These are phyloP conservation scores for Thymallus thymallus DNA, from an alignment of 2,113 vertebrate species.

Conservation along the genomic window DNA sequence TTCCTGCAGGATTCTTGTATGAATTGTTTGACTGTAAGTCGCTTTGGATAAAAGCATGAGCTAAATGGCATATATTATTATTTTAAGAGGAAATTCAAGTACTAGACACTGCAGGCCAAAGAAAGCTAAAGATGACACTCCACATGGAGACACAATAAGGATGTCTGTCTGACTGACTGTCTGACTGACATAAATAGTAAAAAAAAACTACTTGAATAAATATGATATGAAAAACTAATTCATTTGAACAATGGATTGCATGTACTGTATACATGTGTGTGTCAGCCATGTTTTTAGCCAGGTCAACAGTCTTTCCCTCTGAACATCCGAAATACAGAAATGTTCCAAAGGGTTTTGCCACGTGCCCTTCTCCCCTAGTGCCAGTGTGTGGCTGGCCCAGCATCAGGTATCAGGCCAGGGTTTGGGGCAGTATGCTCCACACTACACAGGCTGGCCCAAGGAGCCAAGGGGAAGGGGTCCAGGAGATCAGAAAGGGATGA, in stretches of 20 bases:
- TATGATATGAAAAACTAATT: slow-evolving; percentile 3
- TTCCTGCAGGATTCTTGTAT: too few relatives aligned
- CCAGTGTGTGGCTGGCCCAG: slow-evolving; percentile 13
- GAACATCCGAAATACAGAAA: slow-evolving; percentile 21
- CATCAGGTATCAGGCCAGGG: slow-evolving; percentile 9
- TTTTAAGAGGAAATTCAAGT: not conserved
- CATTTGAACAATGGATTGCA: not conserved
- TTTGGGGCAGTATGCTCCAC: slow-evolving; percentile 11
- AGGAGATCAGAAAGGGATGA: not conserved
- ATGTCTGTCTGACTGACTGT: slow-evolving; percentile 16
- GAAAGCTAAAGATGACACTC: slow-evolving; percentile 43
- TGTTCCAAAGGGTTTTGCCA: slow-evolving; percentile 20
- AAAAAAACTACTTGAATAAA: slow-evolving; percentile 32
- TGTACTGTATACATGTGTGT: not conserved
- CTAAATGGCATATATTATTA: too few relatives aligned
- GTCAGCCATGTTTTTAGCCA: not conserved
- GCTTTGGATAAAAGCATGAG: too few relatives aligned
- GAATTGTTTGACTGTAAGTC: not conserved
- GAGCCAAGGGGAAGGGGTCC: not conserved
- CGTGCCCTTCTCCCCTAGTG: slow-evolving; percentile 27
- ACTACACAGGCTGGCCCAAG: slow-evolving; percentile 12
- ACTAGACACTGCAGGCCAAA: slow-evolving; percentile 22
- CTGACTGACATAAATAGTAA: slow-evolving; percentile 19
- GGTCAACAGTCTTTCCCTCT: slow-evolving; percentile 13
- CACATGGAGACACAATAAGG: slow-evolving; percentile 44